phyloP scores from a whole-genome alignment of 1,140 invertebrate species.

The Zaprionus lachaisei region DNA sequence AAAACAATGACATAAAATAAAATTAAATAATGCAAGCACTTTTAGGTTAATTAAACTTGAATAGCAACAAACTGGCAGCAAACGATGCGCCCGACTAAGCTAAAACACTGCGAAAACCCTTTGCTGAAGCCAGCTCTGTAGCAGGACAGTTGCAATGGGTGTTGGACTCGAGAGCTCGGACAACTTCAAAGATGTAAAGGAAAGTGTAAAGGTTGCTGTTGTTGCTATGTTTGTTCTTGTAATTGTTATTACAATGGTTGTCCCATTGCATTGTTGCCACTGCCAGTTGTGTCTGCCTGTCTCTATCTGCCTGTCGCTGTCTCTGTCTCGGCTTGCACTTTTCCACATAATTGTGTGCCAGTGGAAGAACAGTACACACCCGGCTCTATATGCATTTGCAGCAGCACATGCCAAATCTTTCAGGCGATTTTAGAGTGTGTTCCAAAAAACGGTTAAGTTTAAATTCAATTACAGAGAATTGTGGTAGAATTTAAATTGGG shows the following conservation, averaged over 20 bases:
- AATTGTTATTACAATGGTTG: conserved; percentile 80
- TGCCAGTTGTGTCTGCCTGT: conserved; percentile 54
- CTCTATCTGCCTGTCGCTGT: neutral
- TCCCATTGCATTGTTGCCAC: conserved; percentile 56
- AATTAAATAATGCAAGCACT: conserved; percentile 82
- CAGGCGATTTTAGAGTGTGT: neutral
- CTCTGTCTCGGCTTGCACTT: conserved; percentile 62
- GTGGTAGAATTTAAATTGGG: no score
- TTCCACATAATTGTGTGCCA: conserved; percentile 77
- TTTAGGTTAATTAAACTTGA: conserved; percentile 82
- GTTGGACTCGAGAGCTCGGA: neutral
- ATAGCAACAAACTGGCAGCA: conserved; percentile 72
- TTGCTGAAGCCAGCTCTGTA: neutral
- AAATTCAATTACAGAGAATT: neutral
- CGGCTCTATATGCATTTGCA: conserved; percentile 18
- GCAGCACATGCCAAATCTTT: conserved; percentile 57
- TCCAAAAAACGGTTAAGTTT: neutral
- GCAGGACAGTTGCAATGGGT: neutral
- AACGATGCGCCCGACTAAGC: conserved; percentile 61
- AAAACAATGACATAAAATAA: conserved; percentile 68
- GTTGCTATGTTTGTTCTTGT: conserved; percentile 47
- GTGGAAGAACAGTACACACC: conserved; percentile 48
- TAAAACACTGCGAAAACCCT: conserved; percentile 47
- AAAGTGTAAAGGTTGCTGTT: conserved; percentile 36
- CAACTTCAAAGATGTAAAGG: conserved; percentile 27